Evolutionary conservation across 2,113 vertebrate species (phyloP), one percentile per base, ranked within the genome.

Genomic region (Odontophorus gujanensis): DNA sequence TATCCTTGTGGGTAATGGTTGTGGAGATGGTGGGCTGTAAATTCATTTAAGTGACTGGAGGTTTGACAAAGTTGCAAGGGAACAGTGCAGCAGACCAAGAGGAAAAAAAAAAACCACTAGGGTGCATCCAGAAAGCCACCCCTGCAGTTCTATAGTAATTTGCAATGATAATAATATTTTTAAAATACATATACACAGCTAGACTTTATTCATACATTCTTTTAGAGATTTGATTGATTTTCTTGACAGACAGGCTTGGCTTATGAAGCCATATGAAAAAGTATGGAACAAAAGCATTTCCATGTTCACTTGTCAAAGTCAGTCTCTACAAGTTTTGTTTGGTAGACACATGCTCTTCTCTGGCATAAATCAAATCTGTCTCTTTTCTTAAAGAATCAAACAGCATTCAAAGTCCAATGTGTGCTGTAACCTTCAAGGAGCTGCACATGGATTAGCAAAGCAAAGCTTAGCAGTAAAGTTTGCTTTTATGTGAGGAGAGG

Each of bases 1-100:
- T 78, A 89, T 87, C 82, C 90, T 71, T 43, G 21, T 97, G 97
- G 97, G 90, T 92, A 96, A 96, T 94, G 96, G 88, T 92, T 95
- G 95, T 95, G 97, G 93, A 96, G 89, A 90, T 82, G 83, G 96
- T 95, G 96, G 97, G 96, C 74, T 89, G 63, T 97, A 97, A 97
- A 98, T 96, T 97, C 95, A 87, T 93, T 43, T 40, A 96, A 96
- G 87, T 97, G 96, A 96, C 93, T 96, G 86, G 93, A 97, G 89
- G 95, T 96, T 98, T 98, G 92, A 97, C 85, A 92, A 87, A 95
- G 98, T 98, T 98, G 98, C 98, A 98, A 98, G 97, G 98, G 93
- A 95, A 98, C 97, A 66, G 87, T 81, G 93, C 85, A 93, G 94
- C 80, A 71, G 89, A 82, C 32, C 80, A 75, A 91, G 76, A 69